Conservation (phyloP, 2,797 vertebrate genomes). For the Podargus strigoides region DNA sequence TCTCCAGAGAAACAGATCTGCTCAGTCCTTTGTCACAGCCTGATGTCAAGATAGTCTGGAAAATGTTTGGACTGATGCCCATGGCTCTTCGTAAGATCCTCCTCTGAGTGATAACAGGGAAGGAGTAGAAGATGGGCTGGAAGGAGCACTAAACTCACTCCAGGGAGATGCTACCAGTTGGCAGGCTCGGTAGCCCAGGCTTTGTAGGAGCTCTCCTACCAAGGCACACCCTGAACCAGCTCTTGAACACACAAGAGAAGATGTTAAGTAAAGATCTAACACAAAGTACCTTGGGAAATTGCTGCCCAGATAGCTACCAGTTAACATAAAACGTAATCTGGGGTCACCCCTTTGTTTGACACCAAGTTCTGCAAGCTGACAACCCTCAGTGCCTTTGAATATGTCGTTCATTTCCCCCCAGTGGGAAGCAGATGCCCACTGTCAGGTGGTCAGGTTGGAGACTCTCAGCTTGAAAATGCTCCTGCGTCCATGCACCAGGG, state of each 20-base stretch:
- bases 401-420: neutral
- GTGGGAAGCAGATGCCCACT: neutral
- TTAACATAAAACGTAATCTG: neutral
- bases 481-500: accelerated
- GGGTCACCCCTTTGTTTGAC: neutral
- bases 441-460: neutral
- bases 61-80: neutral
- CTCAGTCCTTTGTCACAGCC: neutral
- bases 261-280: neutral
- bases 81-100: neutral
- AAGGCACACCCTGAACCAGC: neutral
- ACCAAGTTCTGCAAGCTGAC: neutral
- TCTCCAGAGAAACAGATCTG: neutral
- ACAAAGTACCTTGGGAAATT: neutral
- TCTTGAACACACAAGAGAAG: neutral
- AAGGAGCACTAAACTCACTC: neutral
- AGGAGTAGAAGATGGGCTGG: neutral
- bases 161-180: neutral
- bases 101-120: neutral
- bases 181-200: neutral
- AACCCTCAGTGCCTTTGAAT: neutral
- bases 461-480: neutral
- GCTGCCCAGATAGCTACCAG: neutral
- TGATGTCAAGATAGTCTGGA: neutral
- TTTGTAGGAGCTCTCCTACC: neutral